Evolutionary conservation across 2,888 invertebrate genomes (phyloP).

Genomic region (Alviniconcha strummeri): DNA sequence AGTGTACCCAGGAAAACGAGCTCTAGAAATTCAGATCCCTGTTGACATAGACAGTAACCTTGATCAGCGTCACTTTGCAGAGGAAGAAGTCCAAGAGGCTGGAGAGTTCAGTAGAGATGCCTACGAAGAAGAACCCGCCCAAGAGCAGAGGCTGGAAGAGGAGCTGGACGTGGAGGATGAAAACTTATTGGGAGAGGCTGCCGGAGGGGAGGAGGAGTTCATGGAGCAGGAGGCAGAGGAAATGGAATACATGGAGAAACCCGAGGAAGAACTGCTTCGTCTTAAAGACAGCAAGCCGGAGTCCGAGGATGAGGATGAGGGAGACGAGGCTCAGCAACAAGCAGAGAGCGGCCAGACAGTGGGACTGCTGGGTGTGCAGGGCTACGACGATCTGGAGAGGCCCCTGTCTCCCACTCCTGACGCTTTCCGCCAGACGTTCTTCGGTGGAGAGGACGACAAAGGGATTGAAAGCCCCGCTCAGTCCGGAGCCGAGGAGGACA

Average conservation of each 20-base stretch:
- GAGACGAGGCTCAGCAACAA: slow-evolving; percentile 36
- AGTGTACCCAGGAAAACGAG: slow-evolving; percentile 61
- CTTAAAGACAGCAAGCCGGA: slow-evolving; percentile 45
- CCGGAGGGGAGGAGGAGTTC: slow-evolving; percentile 45
- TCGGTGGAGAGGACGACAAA: slow-evolving; percentile 40
- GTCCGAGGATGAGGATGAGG: slow-evolving; percentile 45
- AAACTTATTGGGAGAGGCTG: slow-evolving; percentile 26
- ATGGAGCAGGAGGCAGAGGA: slow-evolving; percentile 44
- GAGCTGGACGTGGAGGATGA: slow-evolving; percentile 44
- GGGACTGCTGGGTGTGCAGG: slow-evolving; percentile 25
- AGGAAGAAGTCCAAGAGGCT: slow-evolving; percentile 17
- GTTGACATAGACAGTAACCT: background rate
- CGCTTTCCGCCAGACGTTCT: slow-evolving; percentile 59
- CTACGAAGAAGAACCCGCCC: slow-evolving; percentile 36
- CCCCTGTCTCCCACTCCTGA: slow-evolving; percentile 76
- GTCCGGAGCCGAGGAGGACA: slow-evolving; percentile 41
- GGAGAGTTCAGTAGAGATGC: slow-evolving; percentile 10
- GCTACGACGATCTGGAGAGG: slow-evolving; percentile 76
- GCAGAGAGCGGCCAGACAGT: slow-evolving; percentile 46
- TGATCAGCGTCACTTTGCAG: slow-evolving; percentile 5
- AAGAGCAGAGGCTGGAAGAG: slow-evolving; percentile 28
- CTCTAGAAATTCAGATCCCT: slow-evolving; percentile 46
- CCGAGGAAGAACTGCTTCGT: slow-evolving; percentile 48
- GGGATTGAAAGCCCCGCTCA: slow-evolving; percentile 21
- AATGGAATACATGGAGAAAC: slow-evolving; percentile 39